Conservation (phyloP, 2,113 vertebrate genomes). For the Sylvia atricapilla region DNA sequence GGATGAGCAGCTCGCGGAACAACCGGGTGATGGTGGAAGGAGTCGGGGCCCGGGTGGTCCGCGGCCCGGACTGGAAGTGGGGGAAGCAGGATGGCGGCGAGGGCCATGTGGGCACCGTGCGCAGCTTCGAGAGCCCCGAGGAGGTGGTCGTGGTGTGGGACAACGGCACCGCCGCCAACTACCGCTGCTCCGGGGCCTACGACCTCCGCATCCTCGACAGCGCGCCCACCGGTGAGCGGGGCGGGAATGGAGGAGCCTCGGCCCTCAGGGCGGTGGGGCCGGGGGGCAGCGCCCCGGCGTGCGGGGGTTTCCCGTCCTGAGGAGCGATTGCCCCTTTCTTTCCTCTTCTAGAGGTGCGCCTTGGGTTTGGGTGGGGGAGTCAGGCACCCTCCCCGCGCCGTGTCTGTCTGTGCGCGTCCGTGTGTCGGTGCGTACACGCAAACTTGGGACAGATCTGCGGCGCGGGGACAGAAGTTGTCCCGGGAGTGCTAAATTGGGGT, state of each 20-base stretch:
- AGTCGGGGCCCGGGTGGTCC: slow-evolving; percentile 92
- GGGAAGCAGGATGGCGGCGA: slow-evolving; percentile 98
- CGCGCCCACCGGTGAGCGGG: slow-evolving; percentile 91
- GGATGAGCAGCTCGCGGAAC: slow-evolving; percentile 94
- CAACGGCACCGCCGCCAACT: slow-evolving; percentile 98
- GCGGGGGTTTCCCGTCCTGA: background rate
- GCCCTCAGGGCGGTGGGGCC: no score
- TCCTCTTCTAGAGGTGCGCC: background rate
- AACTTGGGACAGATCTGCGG: accelerated
- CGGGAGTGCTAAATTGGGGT: background rate
- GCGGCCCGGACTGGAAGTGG: slow-evolving; percentile 99
- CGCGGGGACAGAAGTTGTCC: background rate
- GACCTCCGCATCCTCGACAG: slow-evolving; percentile 96
- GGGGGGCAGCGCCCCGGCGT: background rate
- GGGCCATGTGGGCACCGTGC: slow-evolving; percentile 95
- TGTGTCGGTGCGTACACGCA: accelerated
- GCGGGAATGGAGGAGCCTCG: background rate
- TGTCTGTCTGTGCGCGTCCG: background rate
- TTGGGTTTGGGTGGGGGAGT: background rate
- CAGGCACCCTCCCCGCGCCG: accelerated
- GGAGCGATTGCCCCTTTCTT: no score
- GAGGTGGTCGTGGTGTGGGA: slow-evolving; percentile 99
- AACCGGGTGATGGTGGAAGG: slow-evolving; percentile 99
- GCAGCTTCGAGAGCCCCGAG: slow-evolving; percentile 98
- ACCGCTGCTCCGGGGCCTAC: slow-evolving; percentile 97